Evolutionary conservation across 2,888 invertebrate genomes (phyloP).

Genomic region (Choristoneura rosaceana): DNA sequence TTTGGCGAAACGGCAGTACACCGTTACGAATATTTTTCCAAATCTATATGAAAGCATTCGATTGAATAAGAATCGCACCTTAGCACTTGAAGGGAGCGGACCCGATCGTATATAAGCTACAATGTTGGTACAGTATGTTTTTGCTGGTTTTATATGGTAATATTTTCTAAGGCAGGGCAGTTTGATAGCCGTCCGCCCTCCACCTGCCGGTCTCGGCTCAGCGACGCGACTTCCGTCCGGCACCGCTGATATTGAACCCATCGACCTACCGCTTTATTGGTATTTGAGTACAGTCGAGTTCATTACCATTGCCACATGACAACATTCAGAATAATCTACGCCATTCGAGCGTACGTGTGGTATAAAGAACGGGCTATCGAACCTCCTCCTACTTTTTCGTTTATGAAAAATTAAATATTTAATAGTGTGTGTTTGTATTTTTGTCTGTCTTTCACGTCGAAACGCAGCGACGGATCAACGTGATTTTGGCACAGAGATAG

Average conservation of each 20-base stretch:
- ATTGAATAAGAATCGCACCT: too few relatives aligned
- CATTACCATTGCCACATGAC: not conserved
- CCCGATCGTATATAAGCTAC: not conserved
- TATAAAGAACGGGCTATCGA: too few relatives aligned
- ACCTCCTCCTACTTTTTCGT: too few relatives aligned
- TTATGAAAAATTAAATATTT: too few relatives aligned
- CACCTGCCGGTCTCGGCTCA: slow-evolving; percentile 60
- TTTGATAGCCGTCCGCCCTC: slow-evolving; percentile 38
- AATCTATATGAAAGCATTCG: too few relatives aligned
- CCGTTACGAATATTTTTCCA: too few relatives aligned
- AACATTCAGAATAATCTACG: not conserved
- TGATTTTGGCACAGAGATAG: too few relatives aligned
- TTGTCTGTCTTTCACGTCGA: too few relatives aligned
- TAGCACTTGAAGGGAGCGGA: not conserved
- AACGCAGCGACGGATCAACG: too few relatives aligned
- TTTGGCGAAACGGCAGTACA: too few relatives aligned
- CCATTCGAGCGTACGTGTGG: too few relatives aligned
- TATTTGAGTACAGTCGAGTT: slow-evolving; percentile 3
- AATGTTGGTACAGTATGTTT: not conserved
- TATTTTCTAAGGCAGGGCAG: not conserved
- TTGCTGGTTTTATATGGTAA: not conserved
- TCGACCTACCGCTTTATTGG: slow-evolving; percentile 7
- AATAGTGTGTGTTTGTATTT: too few relatives aligned
- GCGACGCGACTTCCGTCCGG: slow-evolving; percentile 43
- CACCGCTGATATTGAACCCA: slow-evolving; percentile 7